Conservation (phyloP, 1,140 invertebrate genomes). For the Lamellibrachia luymesi region DNA sequence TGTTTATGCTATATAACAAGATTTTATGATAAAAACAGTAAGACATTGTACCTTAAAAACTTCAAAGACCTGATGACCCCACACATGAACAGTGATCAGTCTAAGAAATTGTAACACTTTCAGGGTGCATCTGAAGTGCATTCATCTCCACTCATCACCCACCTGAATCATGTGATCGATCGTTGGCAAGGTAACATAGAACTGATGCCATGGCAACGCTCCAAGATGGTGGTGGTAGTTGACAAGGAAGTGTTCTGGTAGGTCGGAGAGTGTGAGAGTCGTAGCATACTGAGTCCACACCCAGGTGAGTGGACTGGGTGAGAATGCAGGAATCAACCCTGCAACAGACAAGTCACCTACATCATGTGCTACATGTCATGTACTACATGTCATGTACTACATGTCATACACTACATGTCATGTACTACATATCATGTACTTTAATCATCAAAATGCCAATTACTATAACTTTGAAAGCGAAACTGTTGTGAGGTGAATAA, state of each 20-base stretch:
- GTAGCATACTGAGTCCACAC: neutral
- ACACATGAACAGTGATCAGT: too few relatives aligned
- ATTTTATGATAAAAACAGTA: too few relatives aligned
- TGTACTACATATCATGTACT: too few relatives aligned
- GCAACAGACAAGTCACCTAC: neutral
- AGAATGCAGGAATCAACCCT: neutral
- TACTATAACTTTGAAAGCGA: too few relatives aligned
- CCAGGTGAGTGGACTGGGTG: neutral
- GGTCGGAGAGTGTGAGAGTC: constrained; percentile 60
- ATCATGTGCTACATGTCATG: neutral
- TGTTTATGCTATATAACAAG: too few relatives aligned
- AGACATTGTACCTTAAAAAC: too few relatives aligned
- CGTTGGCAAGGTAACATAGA: constrained; percentile 68
- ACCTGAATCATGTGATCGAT: constrained; percentile 74
- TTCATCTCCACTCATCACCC: constrained; percentile 25
- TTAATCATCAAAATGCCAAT: too few relatives aligned
- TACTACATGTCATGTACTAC: neutral
- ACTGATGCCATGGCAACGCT: constrained; percentile 71
- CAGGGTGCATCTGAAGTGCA: neutral
- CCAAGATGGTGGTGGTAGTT: constrained; percentile 59
- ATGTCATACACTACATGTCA: too few relatives aligned
- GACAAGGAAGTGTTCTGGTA: constrained; percentile 36
- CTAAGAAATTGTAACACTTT: too few relatives aligned
- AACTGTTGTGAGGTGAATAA: too few relatives aligned
- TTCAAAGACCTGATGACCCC: too few relatives aligned